These are phyloP conservation scores for Hippocampus guttulatus DNA, from an alignment of 2,113 vertebrate genomes.

Conservation along the genomic window DNA sequence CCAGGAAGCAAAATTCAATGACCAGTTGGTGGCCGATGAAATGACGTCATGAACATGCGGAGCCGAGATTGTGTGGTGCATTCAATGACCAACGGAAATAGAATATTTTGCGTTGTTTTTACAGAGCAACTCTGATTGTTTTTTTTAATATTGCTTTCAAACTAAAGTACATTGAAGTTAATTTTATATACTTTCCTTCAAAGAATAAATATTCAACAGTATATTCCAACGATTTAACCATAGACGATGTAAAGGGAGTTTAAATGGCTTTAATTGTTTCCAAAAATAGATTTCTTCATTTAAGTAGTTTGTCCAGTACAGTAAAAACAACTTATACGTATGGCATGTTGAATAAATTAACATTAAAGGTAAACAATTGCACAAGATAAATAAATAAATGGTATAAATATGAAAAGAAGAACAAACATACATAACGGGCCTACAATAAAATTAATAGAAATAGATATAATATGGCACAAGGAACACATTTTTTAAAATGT, in stretches of 20 bases:
- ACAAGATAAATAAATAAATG: conserved; percentile 63
- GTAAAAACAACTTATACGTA: conserved; percentile 31
- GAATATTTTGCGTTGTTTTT: too few species aligned
- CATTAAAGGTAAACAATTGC: conserved; percentile 47
- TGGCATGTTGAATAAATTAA: conserved; percentile 61
- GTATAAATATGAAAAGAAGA: conserved; percentile 59
- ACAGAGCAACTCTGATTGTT: too few species aligned
- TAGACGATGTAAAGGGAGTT: background rate
- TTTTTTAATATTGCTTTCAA: too few species aligned
- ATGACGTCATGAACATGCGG: conserved; percentile 41
- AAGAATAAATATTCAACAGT: too few species aligned
- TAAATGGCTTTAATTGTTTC: conserved; percentile 47
- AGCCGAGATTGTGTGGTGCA: background rate
- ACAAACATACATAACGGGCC: conserved; percentile 8
- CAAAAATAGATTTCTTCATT: conserved; percentile 61
- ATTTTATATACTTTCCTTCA: too few species aligned
- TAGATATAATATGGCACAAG: conserved; percentile 57
- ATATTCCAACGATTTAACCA: too few species aligned
- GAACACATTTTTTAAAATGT: conserved; percentile 19
- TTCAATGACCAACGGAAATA: conserved; percentile 18
- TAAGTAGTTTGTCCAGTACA: conserved; percentile 13
- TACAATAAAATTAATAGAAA: conserved; percentile 49
- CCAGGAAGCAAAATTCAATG: background rate
- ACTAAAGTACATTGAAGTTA: too few species aligned
- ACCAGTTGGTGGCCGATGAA: conserved; percentile 13